Evolutionary conservation across 2,888 invertebrate species (phyloP).

Genomic region (Cryptocephalus moraei): DNA sequence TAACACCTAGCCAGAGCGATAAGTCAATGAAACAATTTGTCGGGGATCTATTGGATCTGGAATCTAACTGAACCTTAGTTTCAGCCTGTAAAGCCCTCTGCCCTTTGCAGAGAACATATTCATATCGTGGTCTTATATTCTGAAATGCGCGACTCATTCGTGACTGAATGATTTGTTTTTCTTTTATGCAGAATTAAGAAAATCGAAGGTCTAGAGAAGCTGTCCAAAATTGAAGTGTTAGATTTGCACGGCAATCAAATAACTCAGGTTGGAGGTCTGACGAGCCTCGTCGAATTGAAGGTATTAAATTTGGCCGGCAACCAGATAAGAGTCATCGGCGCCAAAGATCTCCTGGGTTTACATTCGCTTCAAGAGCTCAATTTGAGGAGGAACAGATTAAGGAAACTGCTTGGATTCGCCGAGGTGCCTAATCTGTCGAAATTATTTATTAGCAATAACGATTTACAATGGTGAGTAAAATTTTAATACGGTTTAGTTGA

Average conservation of each 20-base stretch:
- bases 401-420: conserved; percentile 70
- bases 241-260: conserved; percentile 92
- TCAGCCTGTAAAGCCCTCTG: no score
- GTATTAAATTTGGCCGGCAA: conserved; percentile 91
- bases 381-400: conserved; percentile 74
- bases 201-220: conserved; percentile 63
- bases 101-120: no score
- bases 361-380: conserved; percentile 76
- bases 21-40: no score
- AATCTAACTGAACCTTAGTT: no score
- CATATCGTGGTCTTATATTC: no score
- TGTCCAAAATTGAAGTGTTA: conserved; percentile 74
- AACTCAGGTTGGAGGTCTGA: conserved; percentile 53
- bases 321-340: conserved; percentile 67
- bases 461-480: conserved; percentile 50
- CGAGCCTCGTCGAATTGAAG: conserved; percentile 63
- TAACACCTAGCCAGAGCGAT: no score
- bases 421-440: conserved; percentile 66
- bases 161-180: background rate
- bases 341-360: conserved; percentile 69
- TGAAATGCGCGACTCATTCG: no score
- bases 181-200: conserved; percentile 59
- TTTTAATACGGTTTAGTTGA: background rate
- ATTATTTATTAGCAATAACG: conserved; percentile 76
- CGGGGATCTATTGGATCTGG: no score